Percentiles rank a stretch among this genome's conserved stretches.
Evolutionary conservation across 2,113 vertebrate genomes (phyloP).

Genomic region (Anhinga rufa): DNA sequence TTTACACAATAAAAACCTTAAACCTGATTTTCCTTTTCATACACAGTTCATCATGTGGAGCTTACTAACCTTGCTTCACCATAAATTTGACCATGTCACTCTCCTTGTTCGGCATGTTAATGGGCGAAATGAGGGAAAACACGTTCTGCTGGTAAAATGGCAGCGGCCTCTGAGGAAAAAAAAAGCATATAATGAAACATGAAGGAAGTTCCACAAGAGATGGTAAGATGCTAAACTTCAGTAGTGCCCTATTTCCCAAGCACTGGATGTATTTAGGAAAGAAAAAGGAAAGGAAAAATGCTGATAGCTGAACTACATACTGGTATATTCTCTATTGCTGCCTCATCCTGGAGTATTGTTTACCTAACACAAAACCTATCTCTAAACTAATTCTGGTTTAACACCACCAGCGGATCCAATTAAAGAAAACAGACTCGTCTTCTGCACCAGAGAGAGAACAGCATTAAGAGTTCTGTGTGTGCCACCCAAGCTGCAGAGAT

Average conservation of each 20-base stretch:
- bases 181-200: background rate
- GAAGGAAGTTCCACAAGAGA: background rate
- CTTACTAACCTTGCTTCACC: conserved; percentile 79
- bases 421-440: background rate
- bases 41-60: background rate
- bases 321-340: background rate
- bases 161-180: background rate
- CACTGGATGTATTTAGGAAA: background rate
- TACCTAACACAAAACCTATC: background rate
- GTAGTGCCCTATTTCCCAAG: background rate
- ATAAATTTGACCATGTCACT: conserved; percentile 75
- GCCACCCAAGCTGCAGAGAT: background rate
- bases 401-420: background rate
- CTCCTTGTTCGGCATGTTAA: conserved; percentile 80
- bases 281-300: background rate
- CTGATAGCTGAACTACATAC: background rate
- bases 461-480: background rate
- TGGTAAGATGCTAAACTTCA: background rate
- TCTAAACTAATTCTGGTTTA: background rate
- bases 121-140: conserved; percentile 81
- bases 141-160: conserved; percentile 79
- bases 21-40: background rate
- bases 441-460: background rate
- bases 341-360: background rate
- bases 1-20: background rate